These are phyloP conservation scores for Tokudaia tokunoshimensis DNA, from an alignment of 2,797 vertebrate species.

Conservation along the genomic window DNA sequence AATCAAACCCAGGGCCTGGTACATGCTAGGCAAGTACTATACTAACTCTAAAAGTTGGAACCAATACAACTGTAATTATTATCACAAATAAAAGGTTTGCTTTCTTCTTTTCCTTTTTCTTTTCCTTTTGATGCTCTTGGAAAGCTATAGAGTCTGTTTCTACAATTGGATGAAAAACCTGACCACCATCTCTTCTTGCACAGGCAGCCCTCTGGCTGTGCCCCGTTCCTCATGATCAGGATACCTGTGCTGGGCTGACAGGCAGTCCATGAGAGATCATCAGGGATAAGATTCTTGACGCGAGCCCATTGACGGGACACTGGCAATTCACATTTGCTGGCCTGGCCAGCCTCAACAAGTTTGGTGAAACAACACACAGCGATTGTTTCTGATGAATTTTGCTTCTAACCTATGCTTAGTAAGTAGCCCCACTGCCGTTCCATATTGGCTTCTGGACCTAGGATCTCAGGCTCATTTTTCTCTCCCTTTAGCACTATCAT, in stretches of 20 bases:
- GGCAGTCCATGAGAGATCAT: background rate
- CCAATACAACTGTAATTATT: background rate
- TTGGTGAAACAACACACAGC: constrained; percentile 14
- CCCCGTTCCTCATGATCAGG: fast-evolving
- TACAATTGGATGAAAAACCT: background rate
- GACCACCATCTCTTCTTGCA: background rate
- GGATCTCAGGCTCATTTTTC: constrained; percentile 76
- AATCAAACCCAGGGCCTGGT: background rate
- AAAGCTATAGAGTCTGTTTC: background rate
- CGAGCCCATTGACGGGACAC: background rate
- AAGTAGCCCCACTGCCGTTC: constrained; percentile 15
- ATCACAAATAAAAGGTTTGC: background rate
- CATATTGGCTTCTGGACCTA: constrained; percentile 54
- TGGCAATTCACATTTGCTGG: background rate
- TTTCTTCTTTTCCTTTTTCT: background rate
- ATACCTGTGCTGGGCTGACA: background rate
- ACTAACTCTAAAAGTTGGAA: constrained; percentile 5
- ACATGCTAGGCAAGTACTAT: background rate
- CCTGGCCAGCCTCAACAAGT: constrained; percentile 9
- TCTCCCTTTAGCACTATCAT: constrained; percentile 61
- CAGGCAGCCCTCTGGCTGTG: too few relatives aligned
- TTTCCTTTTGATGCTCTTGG: constrained; percentile 6
- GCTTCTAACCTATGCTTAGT: constrained; percentile 66
- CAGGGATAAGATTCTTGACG: background rate
- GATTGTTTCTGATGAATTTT: constrained; percentile 67